phyloP scores from a whole-genome alignment of 2,113 vertebrate genomes.

The Cryptomyrus ogoouensis region DNA sequence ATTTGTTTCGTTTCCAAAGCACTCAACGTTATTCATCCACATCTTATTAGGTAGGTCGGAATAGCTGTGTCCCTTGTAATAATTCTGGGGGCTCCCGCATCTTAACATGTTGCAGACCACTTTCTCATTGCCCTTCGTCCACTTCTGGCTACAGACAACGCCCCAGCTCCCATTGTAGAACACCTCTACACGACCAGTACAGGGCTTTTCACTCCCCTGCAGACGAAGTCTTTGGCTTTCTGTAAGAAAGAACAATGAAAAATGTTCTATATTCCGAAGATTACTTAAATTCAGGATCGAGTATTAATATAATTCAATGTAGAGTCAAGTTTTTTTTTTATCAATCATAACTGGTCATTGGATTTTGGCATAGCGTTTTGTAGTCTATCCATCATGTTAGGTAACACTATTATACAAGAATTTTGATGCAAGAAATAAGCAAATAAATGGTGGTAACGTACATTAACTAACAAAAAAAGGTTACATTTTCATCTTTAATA shows the following conservation, averaged over 20 bases:
- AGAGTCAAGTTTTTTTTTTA: background rate
- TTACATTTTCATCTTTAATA: background rate
- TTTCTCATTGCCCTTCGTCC: accelerated
- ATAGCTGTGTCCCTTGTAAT: accelerated
- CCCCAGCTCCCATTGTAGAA: accelerated
- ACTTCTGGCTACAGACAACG: slow-evolving; percentile 29
- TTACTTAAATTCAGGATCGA: background rate
- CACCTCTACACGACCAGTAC: slow-evolving; percentile 45
- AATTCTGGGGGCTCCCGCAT: background rate
- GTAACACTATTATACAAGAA: background rate
- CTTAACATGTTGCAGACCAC: slow-evolving; percentile 44
- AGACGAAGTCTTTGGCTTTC: slow-evolving; percentile 30
- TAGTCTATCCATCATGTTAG: background rate
- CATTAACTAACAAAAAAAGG: background rate
- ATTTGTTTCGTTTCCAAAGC: accelerated
- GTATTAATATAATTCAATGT: background rate
- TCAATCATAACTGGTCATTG: background rate
- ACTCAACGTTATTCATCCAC: slow-evolving; percentile 39
- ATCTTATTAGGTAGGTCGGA: accelerated
- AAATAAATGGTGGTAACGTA: background rate
- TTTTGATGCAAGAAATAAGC: background rate
- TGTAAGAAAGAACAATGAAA: background rate
- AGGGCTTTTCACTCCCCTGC: background rate
- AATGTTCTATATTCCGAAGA: background rate
- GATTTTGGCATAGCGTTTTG: background rate